Evolutionary conservation across 2,113 vertebrate species (phyloP), one percentile per base, ranked within the genome.

Genomic region (Sakesphorus luctuosus): DNA sequence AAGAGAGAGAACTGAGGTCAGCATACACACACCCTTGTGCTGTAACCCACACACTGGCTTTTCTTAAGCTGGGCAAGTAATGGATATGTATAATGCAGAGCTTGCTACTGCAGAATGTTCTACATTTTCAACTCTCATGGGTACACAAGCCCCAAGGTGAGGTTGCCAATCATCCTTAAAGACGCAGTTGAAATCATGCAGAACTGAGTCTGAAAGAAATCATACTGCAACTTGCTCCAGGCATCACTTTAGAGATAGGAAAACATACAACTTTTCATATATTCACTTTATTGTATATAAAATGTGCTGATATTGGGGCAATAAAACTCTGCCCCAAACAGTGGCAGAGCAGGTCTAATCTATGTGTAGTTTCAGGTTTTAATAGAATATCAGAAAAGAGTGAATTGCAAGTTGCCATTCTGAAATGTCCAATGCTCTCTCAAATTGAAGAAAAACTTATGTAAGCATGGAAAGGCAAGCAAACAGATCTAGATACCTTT

Each of bases 71-170:
- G 25, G 29, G 33, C 67, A n/a, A 43, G 66, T 53, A 90, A 81
- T 56, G 66, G 68, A 38, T 75, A 88, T 84, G 61, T 56, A 78
- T 91, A 84, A 90, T 65, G 68, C 47, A 96, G 83, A 87, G 50
- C 50, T 50, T 75, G 33, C 68, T 83, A 10, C 67, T 74, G 68
- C 21, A 86, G 94, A 85, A 88, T 75, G 9, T 80, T 91, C 59
- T 87, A 33, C 3, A 4, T n/a, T 90, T 96, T 85, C 73, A 84
- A 24, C 23, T 84, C 49, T 84, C 61, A 9, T 46, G 77, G 23
- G 56, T 61, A 33, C 46, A 68, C 21, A 44, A 90, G 7, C 29
- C n/a, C 29, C 15, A 79, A 58, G 36, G 23, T 59, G 75, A 84
- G 35, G 17, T 20, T 78, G 52, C 25, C 72, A 49, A 53, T 80